Conservation (phyloP, 2,888 invertebrate species). For the Caenorhabditis sp. region DNA sequence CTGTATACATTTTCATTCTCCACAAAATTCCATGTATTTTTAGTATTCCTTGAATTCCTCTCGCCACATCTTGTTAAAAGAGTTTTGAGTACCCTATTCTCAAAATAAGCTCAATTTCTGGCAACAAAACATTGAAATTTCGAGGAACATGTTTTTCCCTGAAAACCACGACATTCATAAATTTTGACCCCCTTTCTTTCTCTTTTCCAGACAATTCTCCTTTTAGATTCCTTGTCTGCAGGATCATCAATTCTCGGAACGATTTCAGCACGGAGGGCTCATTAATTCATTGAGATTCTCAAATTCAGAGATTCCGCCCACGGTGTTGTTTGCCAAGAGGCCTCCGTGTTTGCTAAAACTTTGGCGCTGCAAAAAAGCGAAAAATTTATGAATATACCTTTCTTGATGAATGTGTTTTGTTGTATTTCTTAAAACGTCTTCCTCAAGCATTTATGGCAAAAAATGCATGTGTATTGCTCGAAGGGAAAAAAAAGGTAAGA, state of each 20-base stretch:
- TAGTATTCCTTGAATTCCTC: too few species aligned
- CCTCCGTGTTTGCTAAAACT: constrained; percentile 13
- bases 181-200: too few species aligned
- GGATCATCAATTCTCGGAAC: too few species aligned
- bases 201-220: background rate
- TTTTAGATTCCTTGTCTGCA: background rate
- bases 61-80: too few species aligned
- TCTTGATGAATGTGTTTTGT: constrained; percentile 19
- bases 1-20: too few species aligned
- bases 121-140: too few species aligned
- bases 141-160: too few species aligned
- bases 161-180: too few species aligned
- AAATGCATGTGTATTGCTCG: constrained; percentile 38
- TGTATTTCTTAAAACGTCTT: background rate
- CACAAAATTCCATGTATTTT: too few species aligned
- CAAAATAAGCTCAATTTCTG: too few species aligned
- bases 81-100: too few species aligned
- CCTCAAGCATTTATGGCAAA: constrained; percentile 12
- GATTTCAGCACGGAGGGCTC: background rate
- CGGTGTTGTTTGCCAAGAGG: background rate
- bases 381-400: background rate
- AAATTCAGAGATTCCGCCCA: background rate
- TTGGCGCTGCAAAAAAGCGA: too few species aligned
- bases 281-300: constrained; percentile 11
- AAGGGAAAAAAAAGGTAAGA: constrained; percentile 24